Evolutionary conservation across 2,797 vertebrate species (phyloP).

Genomic region (Gallinago solitaria): DNA sequence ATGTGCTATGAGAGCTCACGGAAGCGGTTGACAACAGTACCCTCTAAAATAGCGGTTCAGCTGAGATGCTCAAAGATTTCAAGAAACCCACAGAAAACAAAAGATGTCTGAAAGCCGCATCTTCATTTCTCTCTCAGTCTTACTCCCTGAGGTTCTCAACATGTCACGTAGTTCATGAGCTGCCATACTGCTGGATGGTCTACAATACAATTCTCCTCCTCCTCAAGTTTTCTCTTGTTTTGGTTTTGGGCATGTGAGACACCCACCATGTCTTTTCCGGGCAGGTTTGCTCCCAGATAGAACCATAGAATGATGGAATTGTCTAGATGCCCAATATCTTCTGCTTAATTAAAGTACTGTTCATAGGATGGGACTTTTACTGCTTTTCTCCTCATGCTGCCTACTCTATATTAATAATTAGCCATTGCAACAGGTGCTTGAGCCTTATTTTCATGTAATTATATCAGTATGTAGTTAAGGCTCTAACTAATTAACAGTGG

Average conservation of each 20-base stretch:
- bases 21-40: neutral
- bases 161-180: neutral
- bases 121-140: neutral
- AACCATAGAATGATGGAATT: neutral
- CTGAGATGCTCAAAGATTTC: neutral
- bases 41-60: constrained; percentile 4
- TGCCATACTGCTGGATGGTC: neutral
- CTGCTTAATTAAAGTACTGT: neutral
- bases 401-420: neutral
- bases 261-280: neutral
- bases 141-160: neutral
- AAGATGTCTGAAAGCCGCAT: neutral
- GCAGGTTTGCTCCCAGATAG: neutral
- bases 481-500: neutral
- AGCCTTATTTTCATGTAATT: neutral
- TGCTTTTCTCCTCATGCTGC: neutral
- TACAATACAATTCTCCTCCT: neutral
- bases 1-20: constrained; percentile 11
- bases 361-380: neutral
- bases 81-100: neutral
- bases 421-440: neutral
- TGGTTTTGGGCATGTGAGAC: neutral
- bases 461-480: neutral
- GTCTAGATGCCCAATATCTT: neutral
- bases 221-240: neutral